Base-by-base conservation (phyloP, 2,797 vertebrate genomes). In the Galagoides demidoff region DNA sequence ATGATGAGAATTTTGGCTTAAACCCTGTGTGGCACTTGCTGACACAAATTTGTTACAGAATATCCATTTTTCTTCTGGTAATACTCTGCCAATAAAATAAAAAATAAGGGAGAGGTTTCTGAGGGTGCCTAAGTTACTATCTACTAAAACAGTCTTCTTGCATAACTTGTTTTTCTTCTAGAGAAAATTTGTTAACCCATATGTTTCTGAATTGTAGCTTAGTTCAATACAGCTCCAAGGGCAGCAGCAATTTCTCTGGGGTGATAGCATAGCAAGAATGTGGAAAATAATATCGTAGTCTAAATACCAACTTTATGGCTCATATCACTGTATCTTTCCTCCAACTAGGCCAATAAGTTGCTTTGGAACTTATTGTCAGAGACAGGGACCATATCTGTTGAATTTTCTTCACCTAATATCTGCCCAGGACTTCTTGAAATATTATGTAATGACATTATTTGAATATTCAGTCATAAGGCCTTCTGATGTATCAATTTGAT, bases 1-100 rank as follows among this genome's bases (percentile, higher is more conserved):
- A 82, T 81, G 29, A 84, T 70, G 83, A 70, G 55, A 83, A 73
- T 96, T 97, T 93, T 66, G 55, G 55, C 84, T 94, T 93, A 71
- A 95, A 95, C 70, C 76, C 73, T 45, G 29, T 89, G n/a, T 90
- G 59, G 70, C 43, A 95, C 52, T 94, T 89, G 70, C 70, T 94
- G 31, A 34, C 9, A 14, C 6, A 49, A 27, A 94, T 92, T 93
- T 92, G 39, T 95, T 88, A 88, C 59, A 88, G 79, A 93, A 76
- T 85, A 59, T 94, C 25, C 45, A 37, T 76, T 96, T 95, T 88
- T 95, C 94, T 92, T 31, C 45, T 27, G 77, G 71, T 66, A 95
- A 94, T 7, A 2, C n/a, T 43, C 23, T 79, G 79, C 59, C 74
- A 89, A 82, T 43, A 85, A 89, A 78, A 84, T 61, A 81, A 84